Evolutionary conservation across 2,888 invertebrate species (phyloP).

Genomic region (Tanaodytes sp.): DNA sequence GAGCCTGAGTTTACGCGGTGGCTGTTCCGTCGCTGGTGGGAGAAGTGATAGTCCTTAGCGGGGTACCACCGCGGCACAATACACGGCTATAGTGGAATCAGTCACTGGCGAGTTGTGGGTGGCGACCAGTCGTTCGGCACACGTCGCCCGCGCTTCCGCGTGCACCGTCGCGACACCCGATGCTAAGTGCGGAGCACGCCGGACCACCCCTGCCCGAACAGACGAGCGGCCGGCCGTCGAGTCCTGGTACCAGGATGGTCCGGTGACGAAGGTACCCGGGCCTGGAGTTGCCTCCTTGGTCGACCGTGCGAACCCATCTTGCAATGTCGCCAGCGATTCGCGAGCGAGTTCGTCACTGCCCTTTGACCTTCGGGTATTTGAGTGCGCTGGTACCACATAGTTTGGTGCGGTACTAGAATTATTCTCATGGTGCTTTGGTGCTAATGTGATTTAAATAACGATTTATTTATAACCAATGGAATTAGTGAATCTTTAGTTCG

Average conservation of each 20-base stretch:
- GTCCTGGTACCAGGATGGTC: slow-evolving; percentile 11
- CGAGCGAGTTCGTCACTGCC: too few relatives aligned
- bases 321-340: slow-evolving; percentile 17
- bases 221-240: neutral
- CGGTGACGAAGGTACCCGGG: slow-evolving; percentile 29
- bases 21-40: slow-evolving; percentile 67
- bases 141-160: slow-evolving; percentile 48
- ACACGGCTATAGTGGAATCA: slow-evolving; percentile 71
- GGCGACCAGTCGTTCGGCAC: slow-evolving; percentile 66
- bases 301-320: slow-evolving; percentile 8
- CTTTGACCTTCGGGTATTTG: too few relatives aligned
- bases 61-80: slow-evolving; percentile 67
- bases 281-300: neutral
- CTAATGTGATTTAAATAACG: too few relatives aligned
- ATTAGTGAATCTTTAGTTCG: too few relatives aligned
- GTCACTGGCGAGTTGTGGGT: slow-evolving; percentile 72
- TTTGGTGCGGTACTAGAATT: too few relatives aligned
- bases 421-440: too few relatives aligned
- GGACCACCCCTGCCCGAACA: slow-evolving; percentile 9
- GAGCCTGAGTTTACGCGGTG: slow-evolving; percentile 65
- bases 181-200: slow-evolving; percentile 3
- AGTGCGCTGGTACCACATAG: too few relatives aligned
- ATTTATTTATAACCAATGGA: too few relatives aligned
- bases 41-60: slow-evolving; percentile 71
- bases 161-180: slow-evolving; percentile 13